phyloP scores from a whole-genome alignment of 2,888 invertebrate genomes.

The Thecocarcelia acutangulata region DNA sequence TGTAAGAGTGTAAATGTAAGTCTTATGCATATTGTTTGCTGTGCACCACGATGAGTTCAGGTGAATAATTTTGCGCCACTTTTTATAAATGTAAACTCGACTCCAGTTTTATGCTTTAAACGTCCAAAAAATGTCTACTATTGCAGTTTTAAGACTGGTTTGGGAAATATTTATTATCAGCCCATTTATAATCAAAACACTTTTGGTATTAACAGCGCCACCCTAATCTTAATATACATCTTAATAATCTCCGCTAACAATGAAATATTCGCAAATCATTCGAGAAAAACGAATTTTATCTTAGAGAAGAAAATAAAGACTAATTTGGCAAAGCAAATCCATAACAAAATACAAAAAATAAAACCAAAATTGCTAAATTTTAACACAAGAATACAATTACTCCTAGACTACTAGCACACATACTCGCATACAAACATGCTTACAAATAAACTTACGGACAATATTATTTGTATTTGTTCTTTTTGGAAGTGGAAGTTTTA shows the following conservation, averaged over 20 bases:
- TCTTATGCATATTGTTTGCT: too few species aligned
- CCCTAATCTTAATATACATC: slow-evolving; percentile 12
- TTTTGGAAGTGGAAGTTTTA: slow-evolving; percentile 6
- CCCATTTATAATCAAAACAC: too few species aligned
- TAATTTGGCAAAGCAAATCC: slow-evolving; percentile 17
- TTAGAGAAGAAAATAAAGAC: background rate
- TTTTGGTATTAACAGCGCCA: too few species aligned
- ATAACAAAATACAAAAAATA: slow-evolving; percentile 13
- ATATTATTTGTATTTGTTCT: background rate
- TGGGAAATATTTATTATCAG: too few species aligned
- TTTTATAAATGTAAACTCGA: too few species aligned
- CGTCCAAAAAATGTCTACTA: too few species aligned
- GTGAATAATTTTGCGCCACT: too few species aligned
- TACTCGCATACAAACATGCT: background rate
- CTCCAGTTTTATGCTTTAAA: too few species aligned
- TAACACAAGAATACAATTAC: slow-evolving; percentile 1
- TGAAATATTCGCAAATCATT: slow-evolving; percentile 46
- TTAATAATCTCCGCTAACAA: slow-evolving; percentile 28
- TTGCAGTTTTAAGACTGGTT: too few species aligned
- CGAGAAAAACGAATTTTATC: background rate
- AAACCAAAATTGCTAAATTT: slow-evolving; percentile 11
- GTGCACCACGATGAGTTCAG: too few species aligned
- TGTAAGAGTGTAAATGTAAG: too few species aligned
- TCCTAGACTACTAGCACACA: background rate
- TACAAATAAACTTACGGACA: background rate